These are phyloP conservation scores for Ectropis grisescens DNA, from an alignment of 1,140 invertebrate genomes.

Conservation along the genomic window DNA sequence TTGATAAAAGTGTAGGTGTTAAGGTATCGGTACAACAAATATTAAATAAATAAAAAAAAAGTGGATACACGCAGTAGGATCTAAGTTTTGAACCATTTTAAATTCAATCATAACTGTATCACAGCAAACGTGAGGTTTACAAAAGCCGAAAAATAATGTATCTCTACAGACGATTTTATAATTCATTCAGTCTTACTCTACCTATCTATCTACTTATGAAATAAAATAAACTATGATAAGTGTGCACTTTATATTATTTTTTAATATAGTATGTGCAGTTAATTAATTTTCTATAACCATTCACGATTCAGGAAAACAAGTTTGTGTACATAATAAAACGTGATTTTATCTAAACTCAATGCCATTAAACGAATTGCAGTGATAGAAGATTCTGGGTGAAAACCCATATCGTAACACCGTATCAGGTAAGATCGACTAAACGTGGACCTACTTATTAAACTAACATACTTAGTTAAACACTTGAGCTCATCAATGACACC, in stretches of 20 bases:
- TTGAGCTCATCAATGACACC: too few species aligned
- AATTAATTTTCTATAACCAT: slow-evolving; percentile 19
- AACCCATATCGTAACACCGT: too few species aligned
- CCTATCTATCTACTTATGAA: slow-evolving; percentile 27
- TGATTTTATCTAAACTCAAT: too few species aligned
- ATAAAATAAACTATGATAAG: slow-evolving; percentile 29
- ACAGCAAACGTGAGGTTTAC: slow-evolving; percentile 36
- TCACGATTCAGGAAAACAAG: slow-evolving; percentile 24
- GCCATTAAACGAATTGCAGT: too few species aligned
- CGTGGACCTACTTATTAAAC: too few species aligned
- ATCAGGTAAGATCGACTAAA: too few species aligned
- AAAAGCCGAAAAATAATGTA: slow-evolving; percentile 23
- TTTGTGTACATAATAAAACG: too few species aligned
- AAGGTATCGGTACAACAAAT: too few species aligned
- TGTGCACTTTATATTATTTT: slow-evolving; percentile 46
- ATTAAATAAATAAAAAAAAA: too few species aligned
- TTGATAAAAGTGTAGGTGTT: too few species aligned
- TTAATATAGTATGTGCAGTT: slow-evolving; percentile 37
- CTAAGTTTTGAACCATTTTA: not conserved
- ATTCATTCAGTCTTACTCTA: slow-evolving; percentile 57
- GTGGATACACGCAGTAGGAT: slow-evolving; percentile 1
- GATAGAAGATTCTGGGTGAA: too few species aligned
- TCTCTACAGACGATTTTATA: slow-evolving; percentile 24
- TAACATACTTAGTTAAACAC: too few species aligned
- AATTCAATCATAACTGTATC: slow-evolving; percentile 16